Conservation (phyloP, 2,113 vertebrate genomes). For the Varanus komodoensis region DNA sequence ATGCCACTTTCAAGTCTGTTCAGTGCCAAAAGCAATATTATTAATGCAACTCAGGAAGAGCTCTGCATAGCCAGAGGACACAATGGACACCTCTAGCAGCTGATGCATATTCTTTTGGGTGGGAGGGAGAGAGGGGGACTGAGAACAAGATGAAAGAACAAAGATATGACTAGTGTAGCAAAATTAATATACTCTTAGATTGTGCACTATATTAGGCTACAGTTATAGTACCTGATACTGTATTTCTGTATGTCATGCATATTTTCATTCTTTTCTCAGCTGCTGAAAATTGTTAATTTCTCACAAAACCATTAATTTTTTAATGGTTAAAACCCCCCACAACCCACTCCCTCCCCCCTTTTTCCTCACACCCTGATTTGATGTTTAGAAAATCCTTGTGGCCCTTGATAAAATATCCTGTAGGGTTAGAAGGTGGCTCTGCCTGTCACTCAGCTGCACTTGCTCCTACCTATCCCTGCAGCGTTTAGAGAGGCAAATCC, state of each 20-base stretch:
- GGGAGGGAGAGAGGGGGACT: constrained; percentile 7
- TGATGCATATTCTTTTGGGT: constrained; percentile 21
- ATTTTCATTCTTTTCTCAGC: neutral
- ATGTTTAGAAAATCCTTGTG: too few species aligned
- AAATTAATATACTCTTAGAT: neutral
- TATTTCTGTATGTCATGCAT: neutral
- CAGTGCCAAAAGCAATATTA: constrained; percentile 68
- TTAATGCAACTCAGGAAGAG: constrained; percentile 53
- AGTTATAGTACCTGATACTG: neutral
- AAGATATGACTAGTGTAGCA: constrained; percentile 13
- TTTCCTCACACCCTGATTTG: too few species aligned
- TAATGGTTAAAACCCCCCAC: neutral
- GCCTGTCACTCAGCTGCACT: too few species aligned
- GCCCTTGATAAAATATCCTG: too few species aligned
- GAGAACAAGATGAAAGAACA: constrained; percentile 9
- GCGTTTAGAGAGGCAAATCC: too few species aligned
- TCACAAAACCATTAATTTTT: neutral
- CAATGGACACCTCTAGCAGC: constrained; percentile 16
- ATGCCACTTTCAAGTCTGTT: constrained; percentile 61
- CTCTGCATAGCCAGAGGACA: constrained; percentile 52
- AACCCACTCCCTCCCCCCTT: neutral
- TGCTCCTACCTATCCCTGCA: too few species aligned
- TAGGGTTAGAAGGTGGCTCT: too few species aligned
- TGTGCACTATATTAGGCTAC: neutral
- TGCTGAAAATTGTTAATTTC: neutral